These are phyloP conservation scores for Patella depressa DNA, from an alignment of 2,888 invertebrate genomes.

Conservation along the genomic window DNA sequence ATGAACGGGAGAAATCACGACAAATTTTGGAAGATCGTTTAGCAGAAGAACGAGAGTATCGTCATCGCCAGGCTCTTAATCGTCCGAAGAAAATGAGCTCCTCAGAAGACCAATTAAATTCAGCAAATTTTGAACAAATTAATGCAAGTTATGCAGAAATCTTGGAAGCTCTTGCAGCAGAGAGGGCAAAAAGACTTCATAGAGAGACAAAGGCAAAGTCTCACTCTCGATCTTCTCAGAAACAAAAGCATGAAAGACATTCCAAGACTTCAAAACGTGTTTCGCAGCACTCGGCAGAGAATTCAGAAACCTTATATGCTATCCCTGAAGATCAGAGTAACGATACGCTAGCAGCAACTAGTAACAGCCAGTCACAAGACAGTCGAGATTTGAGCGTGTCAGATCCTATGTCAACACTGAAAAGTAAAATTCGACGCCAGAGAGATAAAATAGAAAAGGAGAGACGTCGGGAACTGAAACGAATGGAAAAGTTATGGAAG, in stretches of 20 bases:
- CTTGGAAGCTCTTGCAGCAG: constrained; percentile 43
- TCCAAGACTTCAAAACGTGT: constrained; percentile 14
- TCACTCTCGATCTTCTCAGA: constrained; percentile 16
- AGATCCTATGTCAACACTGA: constrained; percentile 64
- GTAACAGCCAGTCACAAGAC: constrained; percentile 23
- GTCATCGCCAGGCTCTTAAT: constrained; percentile 28
- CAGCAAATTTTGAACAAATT: constrained; percentile 53
- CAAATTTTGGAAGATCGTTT: constrained; percentile 34
- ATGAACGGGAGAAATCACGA: constrained; percentile 44
- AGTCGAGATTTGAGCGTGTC: constrained; percentile 43
- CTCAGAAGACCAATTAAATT: not conserved
- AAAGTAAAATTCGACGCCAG: constrained; percentile 62
- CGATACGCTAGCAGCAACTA: constrained; percentile 41
- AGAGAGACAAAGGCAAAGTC: constrained; percentile 31
- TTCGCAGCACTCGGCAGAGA: constrained; percentile 36
- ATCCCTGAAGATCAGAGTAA: constrained; percentile 64
- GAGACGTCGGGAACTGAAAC: constrained; percentile 51
- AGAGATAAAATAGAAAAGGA: constrained; percentile 61
- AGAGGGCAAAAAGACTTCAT: constrained; percentile 34
- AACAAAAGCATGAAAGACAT: constrained; percentile 13
- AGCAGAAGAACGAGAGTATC: constrained; percentile 38
- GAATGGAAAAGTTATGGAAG: constrained; percentile 60
- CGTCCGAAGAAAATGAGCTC: constrained; percentile 18
- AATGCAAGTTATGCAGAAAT: constrained; percentile 56
- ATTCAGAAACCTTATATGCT: constrained; percentile 59